Evolutionary conservation across 2,888 invertebrate genomes (phyloP), one percentile per base, ranked within the genome.

Genomic region (Amphipoea lucens): DNA sequence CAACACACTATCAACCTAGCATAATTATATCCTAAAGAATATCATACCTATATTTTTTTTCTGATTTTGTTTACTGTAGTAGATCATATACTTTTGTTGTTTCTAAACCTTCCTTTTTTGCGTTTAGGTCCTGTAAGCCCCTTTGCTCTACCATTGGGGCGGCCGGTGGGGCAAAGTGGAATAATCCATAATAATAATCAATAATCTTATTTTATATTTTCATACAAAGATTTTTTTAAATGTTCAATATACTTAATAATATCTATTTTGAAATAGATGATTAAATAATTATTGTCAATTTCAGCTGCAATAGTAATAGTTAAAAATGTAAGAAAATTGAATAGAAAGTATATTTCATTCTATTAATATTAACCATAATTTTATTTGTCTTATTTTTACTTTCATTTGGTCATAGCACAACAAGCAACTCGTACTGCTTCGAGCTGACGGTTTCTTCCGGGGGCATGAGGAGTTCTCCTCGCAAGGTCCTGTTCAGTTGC

Each of bases 361-460:
- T 36, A 36, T 70, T 23, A 51, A 36, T 70, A 51, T 40, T 20
- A 45, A 60, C 17, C 45, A 36, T n/a, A 7, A 74, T 74, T 45
- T 75, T 23, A 48, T 12, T 36, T 36, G 4, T 45, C 36, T 48
- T 77, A 63, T 74, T 67, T 54, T 76, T 79, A 45, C 7, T 84
- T 81, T 73, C 29, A 54, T 76, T 78, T 83, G 73, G n/a, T 76
- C 17, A 12, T 66, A 97, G 96, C 86, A 94, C 95, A 20, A 97
- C 97, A 74, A 97, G 96, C 89, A 97, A 97, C 89, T 95, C 98
- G 0, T 97, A 97, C 89, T 97, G 98, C 93, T 98, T 98, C 90
- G 98, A 98, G 94, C 87, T 98, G 80, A 97, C 96, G 85, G 94
- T 97, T n/a, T 94, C 97, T 7, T 84, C 92, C 0, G 92, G 91